Evolutionary conservation across 1,140 invertebrate genomes (phyloP).

Genomic region (Platorchestia sp.): DNA sequence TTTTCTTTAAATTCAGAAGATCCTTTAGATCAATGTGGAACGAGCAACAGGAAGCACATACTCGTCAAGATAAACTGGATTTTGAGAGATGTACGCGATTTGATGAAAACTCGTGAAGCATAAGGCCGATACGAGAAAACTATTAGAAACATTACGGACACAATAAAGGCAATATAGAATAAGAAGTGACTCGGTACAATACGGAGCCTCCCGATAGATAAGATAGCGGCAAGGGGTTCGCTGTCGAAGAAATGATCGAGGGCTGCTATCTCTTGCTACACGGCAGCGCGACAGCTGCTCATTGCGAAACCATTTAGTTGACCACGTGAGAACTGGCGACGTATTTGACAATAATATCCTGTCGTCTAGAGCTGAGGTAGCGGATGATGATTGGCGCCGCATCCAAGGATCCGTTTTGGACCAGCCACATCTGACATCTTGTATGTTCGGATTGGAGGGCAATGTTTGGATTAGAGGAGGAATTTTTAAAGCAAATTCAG

Average conservation of each 20-base stretch:
- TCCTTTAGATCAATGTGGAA: too few relatives aligned
- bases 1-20: too few relatives aligned
- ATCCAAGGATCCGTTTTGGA: too few relatives aligned
- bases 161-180: slow-evolving; percentile 1
- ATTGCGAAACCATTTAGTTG: not conserved
- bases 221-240: not conserved
- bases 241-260: not conserved
- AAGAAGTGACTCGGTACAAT: not conserved
- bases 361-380: not conserved
- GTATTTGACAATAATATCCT: not conserved
- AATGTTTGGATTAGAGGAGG: too few relatives aligned
- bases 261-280: not conserved
- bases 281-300: not conserved
- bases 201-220: not conserved
- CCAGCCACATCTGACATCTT: too few relatives aligned
- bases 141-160: not conserved
- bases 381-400: too few relatives aligned
- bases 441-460: too few relatives aligned
- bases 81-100: too few relatives aligned
- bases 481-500: too few relatives aligned
- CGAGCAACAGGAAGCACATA: too few relatives aligned
- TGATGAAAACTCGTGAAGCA: not conserved
- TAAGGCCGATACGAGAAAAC: not conserved
- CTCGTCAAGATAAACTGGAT: not conserved
- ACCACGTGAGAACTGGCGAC: not conserved